Evolutionary conservation across 35 echinoderm and acorn worm species (phyloP).

Genomic region (Ophioderma brevispina): DNA sequence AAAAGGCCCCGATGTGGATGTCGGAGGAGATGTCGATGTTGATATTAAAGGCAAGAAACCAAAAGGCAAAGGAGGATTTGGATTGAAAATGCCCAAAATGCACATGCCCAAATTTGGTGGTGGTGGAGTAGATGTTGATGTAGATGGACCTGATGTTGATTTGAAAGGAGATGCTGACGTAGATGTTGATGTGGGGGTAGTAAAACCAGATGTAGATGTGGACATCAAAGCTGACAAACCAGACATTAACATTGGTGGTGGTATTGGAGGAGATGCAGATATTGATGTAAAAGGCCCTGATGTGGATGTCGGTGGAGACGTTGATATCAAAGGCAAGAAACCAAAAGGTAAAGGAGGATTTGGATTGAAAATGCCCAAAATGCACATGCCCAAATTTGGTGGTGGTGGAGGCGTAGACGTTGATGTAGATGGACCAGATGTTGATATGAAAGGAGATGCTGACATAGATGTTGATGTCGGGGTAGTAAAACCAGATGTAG

Average conservation of each 20-base stretch:
- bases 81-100: constrained; percentile 27
- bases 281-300: constrained; percentile 29
- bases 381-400: constrained; percentile 44
- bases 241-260: constrained; percentile 9
- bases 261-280: constrained; percentile 25
- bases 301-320: neutral
- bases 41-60: constrained; percentile 18
- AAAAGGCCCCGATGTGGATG: neutral
- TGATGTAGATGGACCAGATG: constrained; percentile 27
- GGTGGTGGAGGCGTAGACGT: constrained; percentile 28
- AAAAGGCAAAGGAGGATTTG: constrained; percentile 43
- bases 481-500: constrained; percentile 38
- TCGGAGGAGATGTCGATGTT: constrained; percentile 45
- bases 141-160: constrained; percentile 3
- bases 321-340: neutral
- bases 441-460: constrained; percentile 26
- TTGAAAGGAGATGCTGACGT: constrained; percentile 4
- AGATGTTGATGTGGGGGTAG: neutral
- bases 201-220: constrained; percentile 26
- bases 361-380: constrained; percentile 72
- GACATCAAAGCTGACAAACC: constrained; percentile 33
- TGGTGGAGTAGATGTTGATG: constrained; percentile 25
- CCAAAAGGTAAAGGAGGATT: constrained; percentile 43
- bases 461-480: constrained; percentile 45
- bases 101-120: constrained; percentile 13